Evolutionary conservation across 2,888 invertebrate species (phyloP).

Genomic region (Embidobia sp.): DNA sequence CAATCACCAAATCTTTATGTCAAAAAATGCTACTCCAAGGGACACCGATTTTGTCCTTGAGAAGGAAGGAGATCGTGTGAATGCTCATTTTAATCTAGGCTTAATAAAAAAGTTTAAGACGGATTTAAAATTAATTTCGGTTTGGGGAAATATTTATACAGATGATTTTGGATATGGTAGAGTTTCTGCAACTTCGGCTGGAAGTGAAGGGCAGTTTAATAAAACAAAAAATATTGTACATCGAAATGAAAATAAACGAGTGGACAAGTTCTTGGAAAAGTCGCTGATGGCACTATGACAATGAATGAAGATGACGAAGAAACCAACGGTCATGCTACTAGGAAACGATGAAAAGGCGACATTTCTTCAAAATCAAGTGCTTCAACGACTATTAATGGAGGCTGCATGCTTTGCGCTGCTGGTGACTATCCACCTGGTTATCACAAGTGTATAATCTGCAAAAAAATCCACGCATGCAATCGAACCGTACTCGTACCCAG

Average conservation of each 20-base stretch:
- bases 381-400: too few species aligned
- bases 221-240: conserved; percentile 17
- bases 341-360: too few species aligned
- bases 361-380: too few species aligned
- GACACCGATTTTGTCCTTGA: background rate
- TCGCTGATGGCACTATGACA: background rate
- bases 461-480: background rate
- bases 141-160: conserved; percentile 7
- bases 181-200: conserved; percentile 20
- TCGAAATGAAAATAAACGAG: background rate
- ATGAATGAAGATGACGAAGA: background rate
- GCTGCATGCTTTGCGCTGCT: background rate
- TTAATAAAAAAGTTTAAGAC: background rate
- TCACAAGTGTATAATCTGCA: background rate
- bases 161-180: conserved; percentile 13
- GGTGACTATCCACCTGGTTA: background rate
- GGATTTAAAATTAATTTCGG: background rate
- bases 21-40: background rate
- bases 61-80: conserved; percentile 5
- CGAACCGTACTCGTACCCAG: background rate
- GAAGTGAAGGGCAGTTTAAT: conserved; percentile 24
- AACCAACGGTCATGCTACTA: too few species aligned
- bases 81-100: conserved; percentile 4
- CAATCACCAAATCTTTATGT: conserved; percentile 32
- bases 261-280: background rate